Evolutionary conservation across 2,113 vertebrate genomes (phyloP), one percentile per base, ranked within the genome.

Genomic region (Melanerpes aurifrons): DNA sequence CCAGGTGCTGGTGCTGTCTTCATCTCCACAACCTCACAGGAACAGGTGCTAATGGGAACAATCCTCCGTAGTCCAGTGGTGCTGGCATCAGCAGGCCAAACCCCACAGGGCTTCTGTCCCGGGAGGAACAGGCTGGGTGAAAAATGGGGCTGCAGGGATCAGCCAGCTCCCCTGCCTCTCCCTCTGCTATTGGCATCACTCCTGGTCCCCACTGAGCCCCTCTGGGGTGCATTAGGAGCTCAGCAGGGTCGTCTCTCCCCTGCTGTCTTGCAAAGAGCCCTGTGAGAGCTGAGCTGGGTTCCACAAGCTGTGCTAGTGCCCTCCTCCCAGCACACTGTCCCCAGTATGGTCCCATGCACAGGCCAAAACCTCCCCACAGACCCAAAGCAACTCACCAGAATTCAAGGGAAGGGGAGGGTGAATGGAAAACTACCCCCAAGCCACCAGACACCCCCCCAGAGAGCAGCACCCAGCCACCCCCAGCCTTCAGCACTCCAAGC

Each of bases 31-130:
- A 43, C 37, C 28, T 57, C 5, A 0, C 21, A 1, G 2, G 40
- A 81, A 37, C 88, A 93, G 73, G 76, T 86, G 48, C 35, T 82
- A 91, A 63, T 5, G 35, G 79, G 75, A 61, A 67, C 57, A 7
- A 61, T 10, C 37, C 45, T 47, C 31, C 1, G 1, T 2, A 22
- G n/a, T 48, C 32, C 73, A 66, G 81, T 3, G 1, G 32, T 19
- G 82, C 63, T 59, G 53, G 77, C 37, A 69, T 68, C 62, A 61
- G 74, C 0, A 9, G 47, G 32, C 7, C 81, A 87, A 78, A 63
- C 5, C 47, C 47, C 57, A 16, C 15, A 56, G 43, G 25, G 63
- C 32, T 45, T 48, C 12, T 66, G 48, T 8, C 67, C 24, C 3
- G 5, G 11, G 8, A 73, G 7, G 9, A 89, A 87, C 6, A 26